phyloP scores from a whole-genome alignment of 2,888 invertebrate species.

The Nemoura dubitans region DNA sequence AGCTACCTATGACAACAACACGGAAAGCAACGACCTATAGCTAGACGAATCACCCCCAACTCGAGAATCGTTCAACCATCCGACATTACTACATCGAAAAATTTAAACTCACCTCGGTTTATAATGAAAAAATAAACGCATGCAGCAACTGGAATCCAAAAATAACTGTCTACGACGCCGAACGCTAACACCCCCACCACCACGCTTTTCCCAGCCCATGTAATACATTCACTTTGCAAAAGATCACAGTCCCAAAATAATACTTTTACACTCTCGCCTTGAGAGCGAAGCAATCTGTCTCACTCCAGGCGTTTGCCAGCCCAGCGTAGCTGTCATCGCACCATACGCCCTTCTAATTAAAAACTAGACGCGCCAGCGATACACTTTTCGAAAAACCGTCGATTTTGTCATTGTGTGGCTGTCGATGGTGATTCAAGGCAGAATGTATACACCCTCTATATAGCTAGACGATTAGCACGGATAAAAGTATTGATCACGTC shows the following conservation, averaged over 20 bases:
- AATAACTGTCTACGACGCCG: background rate
- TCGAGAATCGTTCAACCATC: background rate
- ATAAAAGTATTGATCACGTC: background rate
- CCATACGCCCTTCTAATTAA: conserved; percentile 21
- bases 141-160: conserved; percentile 12
- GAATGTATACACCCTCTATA: background rate
- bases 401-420: background rate
- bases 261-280: conserved; percentile 23
- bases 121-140: conserved; percentile 4
- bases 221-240: conserved; percentile 1
- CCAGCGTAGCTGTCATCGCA: conserved; percentile 26
- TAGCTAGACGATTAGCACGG: background rate
- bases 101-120: background rate
- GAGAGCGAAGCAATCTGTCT: background rate
- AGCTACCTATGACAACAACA: background rate
- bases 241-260: conserved; percentile 37
- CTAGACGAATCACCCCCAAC: background rate
- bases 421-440: background rate
- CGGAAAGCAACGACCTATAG: background rate
- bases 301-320: background rate
- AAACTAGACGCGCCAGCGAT: background rate
- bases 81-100: background rate
- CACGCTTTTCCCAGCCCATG: background rate
- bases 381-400: background rate
- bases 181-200: background rate